Evolutionary conservation across 2,113 vertebrate genomes (phyloP), one percentile per base, ranked within the genome.

Genomic region (Mormyrus lacerda): DNA sequence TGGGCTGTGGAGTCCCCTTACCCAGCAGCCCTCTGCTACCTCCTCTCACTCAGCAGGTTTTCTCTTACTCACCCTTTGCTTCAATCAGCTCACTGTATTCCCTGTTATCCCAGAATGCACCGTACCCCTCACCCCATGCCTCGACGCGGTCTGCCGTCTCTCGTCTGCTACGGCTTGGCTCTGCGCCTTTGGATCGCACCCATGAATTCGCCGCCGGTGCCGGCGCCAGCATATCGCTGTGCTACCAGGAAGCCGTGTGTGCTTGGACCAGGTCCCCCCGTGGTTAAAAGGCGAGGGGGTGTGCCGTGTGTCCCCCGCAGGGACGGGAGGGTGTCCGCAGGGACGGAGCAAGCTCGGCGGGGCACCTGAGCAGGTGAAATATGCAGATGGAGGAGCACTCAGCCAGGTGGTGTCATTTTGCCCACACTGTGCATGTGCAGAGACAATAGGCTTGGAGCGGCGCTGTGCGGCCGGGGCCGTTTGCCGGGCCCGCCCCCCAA

Each of bases 21-120:
- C 61, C 61, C 27, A 69, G 27, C 10, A 69, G 27, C n/a, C n/a
- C 61, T 31, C 61, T 31, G 61, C 61, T 31, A 3, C 61, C 61
- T 31, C 10, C 10, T 69, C 61, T 4, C 27, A 24, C 55, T 8
- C 55, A 0, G 53, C 53, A 65, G 24, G n/a, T n/a, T 27, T 65
- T 11, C 61, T 69, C 9, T 69, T 11, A 69, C 61, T 69, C 61
- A 69, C 11, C 61, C 61, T 31, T 31, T 27, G 61, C 61, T 69
- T 79, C 19, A 9, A 53, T 87, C 85, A 42, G n/a, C 85, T 87
- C 35, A 10, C 13, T 79, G 35, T 39, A 39, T 76, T 39, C 31
- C 69, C 2, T 76, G 69, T 15, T 76, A 35, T 85, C 85, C 85
- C 85, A 87, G 85, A 51, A 87, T 87, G 85, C 85, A 87, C 31